Evolutionary conservation across 2,797 vertebrate genomes (phyloP).

Genomic region (Odontamblyopus rebecca): DNA sequence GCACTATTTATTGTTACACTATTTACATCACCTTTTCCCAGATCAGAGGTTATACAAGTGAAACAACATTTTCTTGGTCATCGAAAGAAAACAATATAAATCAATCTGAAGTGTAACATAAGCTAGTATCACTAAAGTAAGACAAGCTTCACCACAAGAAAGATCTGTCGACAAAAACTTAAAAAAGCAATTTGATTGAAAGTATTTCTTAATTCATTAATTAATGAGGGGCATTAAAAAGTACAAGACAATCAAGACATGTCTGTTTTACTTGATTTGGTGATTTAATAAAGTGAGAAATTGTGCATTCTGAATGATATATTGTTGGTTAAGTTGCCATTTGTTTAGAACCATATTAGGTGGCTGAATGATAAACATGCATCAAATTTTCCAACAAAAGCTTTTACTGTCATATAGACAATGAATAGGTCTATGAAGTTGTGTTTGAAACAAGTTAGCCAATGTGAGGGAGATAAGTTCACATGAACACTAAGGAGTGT

Average conservation of each 20-base stretch:
- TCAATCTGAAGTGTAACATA: constrained; percentile 13
- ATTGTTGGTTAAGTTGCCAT: neutral
- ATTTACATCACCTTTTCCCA: constrained; percentile 26
- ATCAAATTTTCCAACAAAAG: neutral
- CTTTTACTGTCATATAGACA: constrained; percentile 7
- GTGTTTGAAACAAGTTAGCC: constrained; percentile 8
- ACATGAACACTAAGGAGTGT: neutral
- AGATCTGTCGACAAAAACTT: constrained; percentile 28
- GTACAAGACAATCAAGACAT: constrained; percentile 9
- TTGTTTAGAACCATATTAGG: neutral
- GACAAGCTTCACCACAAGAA: constrained; percentile 14
- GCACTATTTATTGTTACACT: constrained; percentile 37
- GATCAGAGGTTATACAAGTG: constrained; percentile 40
- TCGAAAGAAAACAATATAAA: constrained; percentile 12
- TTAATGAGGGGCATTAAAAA: constrained; percentile 35
- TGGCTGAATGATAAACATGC: constrained; percentile 23
- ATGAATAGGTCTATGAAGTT: neutral
- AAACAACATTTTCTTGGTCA: constrained; percentile 27
- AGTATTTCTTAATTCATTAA: constrained; percentile 34
- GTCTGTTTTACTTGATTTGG: neutral
- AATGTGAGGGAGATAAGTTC: neutral
- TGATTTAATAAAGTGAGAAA: neutral
- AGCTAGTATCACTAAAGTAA: constrained; percentile 32
- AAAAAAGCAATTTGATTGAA: constrained; percentile 22
- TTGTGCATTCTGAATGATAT: neutral